A percentile compares a stretch with the other conserved stretches of the same genome.
These are phyloP conservation scores for Anorthoa munda DNA, from an alignment of 2,888 invertebrate species.

Conservation along the genomic window DNA sequence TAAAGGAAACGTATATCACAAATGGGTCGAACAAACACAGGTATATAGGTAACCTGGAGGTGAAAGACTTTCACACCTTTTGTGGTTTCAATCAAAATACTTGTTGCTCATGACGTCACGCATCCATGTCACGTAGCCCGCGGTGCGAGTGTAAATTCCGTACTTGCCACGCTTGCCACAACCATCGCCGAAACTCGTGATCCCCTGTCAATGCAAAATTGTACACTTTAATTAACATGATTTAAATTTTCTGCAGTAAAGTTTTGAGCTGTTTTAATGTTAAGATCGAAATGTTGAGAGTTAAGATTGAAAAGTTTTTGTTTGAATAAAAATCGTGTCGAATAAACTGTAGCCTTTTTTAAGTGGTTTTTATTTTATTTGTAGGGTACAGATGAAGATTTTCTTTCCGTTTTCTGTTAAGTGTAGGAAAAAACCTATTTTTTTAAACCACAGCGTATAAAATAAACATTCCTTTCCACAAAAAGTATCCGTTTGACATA, in stretches of 20 bases:
- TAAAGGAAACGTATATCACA: neutral
- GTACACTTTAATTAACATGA: conserved; percentile 6
- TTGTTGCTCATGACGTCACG: conserved; percentile 91
- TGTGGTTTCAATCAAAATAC: conserved; percentile 80
- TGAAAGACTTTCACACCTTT: conserved; percentile 20
- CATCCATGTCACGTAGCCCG: conserved; percentile 98
- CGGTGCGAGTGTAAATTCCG: conserved; percentile 97
- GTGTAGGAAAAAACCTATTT: too few relatives aligned
- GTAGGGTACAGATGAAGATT: too few relatives aligned
- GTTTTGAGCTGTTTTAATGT: neutral
- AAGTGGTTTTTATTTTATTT: too few relatives aligned
- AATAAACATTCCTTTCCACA: neutral
- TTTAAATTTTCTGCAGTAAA: neutral
- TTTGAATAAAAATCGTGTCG: neutral
- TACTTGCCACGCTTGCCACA: conserved; percentile 98
- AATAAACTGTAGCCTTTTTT: too few relatives aligned
- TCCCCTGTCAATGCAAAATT: conserved; percentile 90
- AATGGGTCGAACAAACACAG: conserved; percentile 18
- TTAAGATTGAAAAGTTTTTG: too few relatives aligned
- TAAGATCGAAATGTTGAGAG: neutral
- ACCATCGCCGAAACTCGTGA: conserved; percentile 98
- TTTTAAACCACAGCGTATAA: neutral
- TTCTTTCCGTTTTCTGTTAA: too few relatives aligned
- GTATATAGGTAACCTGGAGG: neutral
- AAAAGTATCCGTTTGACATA: neutral